phyloP scores from a whole-genome alignment of 2,888 invertebrate genomes.

The Sabatieria punctata region DNA sequence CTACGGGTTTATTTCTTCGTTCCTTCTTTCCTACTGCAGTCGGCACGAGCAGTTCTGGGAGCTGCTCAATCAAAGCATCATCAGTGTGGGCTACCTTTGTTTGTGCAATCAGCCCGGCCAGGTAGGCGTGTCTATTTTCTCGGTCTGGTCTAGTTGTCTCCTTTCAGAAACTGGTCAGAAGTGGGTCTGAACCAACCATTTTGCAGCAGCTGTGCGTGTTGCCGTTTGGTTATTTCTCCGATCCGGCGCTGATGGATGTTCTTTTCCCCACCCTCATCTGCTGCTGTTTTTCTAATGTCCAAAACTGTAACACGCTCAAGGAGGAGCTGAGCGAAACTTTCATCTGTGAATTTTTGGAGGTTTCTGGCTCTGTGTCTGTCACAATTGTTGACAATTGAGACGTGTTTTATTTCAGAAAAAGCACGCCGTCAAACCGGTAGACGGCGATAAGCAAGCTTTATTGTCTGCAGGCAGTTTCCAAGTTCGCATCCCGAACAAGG shows the following conservation, averaged over 20 bases:
- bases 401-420: too few species aligned
- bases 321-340: conserved; percentile 44
- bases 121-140: conserved; percentile 35
- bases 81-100: conserved; percentile 63
- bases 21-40: conserved; percentile 49
- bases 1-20: conserved; percentile 65
- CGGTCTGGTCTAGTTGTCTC: background rate
- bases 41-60: conserved; percentile 8
- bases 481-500: too few species aligned
- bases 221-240: conserved; percentile 66
- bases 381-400: too few species aligned
- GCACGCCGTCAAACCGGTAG: too few species aligned
- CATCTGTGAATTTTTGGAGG: conserved; percentile 36
- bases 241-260: conserved; percentile 49
- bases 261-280: conserved; percentile 64
- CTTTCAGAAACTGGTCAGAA: conserved; percentile 51
- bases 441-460: too few species aligned
- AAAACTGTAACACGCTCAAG: conserved; percentile 56
- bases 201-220: conserved; percentile 63
- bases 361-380: too few species aligned
- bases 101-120: conserved; percentile 60
- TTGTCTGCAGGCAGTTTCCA: too few species aligned
- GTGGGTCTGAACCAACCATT: conserved; percentile 56
- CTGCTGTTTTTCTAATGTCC: conserved; percentile 47
- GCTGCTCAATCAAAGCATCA: conserved; percentile 59